phyloP scores from a whole-genome alignment of 2,113 vertebrate species.

The Menura novaehollandiae region DNA sequence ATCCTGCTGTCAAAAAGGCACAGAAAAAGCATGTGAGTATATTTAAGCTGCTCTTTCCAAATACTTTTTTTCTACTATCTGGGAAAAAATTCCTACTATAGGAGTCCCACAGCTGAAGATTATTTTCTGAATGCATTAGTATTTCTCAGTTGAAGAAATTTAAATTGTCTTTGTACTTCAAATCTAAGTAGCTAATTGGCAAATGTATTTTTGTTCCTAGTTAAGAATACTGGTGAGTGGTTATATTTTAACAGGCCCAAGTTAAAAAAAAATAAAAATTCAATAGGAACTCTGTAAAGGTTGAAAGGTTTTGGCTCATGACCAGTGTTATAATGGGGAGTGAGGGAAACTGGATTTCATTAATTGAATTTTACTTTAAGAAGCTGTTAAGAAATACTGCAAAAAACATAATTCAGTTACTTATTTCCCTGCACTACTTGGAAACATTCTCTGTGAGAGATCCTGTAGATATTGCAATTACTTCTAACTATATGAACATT shows the following conservation, averaged over 20 bases:
- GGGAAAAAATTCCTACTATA: background rate
- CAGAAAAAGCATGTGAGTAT: constrained; percentile 5
- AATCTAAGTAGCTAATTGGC: background rate
- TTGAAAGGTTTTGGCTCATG: background rate
- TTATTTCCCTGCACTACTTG: background rate
- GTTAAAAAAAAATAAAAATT: background rate
- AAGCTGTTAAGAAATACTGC: background rate
- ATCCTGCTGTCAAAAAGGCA: background rate
- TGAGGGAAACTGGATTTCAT: background rate
- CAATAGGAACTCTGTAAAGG: background rate
- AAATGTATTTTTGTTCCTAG: background rate
- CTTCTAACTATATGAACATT: background rate
- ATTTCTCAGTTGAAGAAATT: background rate
- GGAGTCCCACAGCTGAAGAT: background rate
- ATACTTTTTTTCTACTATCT: background rate
- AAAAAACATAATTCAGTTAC: background rate
- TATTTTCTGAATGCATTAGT: background rate
- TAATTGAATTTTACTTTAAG: background rate
- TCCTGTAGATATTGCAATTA: background rate
- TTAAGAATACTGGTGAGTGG: background rate
- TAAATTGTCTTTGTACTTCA: background rate
- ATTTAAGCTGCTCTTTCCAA: background rate
- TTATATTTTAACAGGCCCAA: background rate
- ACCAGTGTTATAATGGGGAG: background rate
- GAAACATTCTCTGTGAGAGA: background rate